Evolutionary conservation across 2,113 vertebrate species (phyloP).

Genomic region (Arothron firmamentum): DNA sequence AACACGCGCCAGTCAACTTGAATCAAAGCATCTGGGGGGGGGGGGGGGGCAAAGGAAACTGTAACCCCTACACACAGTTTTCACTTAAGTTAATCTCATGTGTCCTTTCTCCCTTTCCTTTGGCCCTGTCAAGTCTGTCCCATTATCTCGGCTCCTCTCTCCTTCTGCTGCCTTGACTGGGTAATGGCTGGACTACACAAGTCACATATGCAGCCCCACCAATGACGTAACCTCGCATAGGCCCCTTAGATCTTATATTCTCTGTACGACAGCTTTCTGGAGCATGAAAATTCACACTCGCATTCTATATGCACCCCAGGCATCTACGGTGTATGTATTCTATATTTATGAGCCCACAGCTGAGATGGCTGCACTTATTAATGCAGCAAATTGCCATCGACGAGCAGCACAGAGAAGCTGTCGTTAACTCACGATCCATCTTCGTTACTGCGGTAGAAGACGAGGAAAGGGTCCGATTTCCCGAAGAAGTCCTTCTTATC

Average conservation of each 20-base stretch:
- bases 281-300: conserved; percentile 33
- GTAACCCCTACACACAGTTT: conserved; percentile 26
- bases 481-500: conserved; percentile 94
- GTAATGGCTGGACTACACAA: conserved; percentile 9
- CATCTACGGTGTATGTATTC: conserved; percentile 11
- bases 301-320: conserved; percentile 12
- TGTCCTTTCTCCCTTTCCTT: conserved; percentile 11
- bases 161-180: conserved; percentile 9
- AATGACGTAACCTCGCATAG: conserved; percentile 44
- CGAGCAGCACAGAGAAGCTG: background rate
- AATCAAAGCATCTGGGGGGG: conserved; percentile 58
- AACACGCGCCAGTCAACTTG: conserved; percentile 45
- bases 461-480: conserved; percentile 89
- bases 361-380: conserved; percentile 1
- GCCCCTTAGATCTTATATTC: conserved; percentile 25
- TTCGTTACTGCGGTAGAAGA: conserved; percentile 88
- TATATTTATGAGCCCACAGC: background rate
- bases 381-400: conserved; percentile 5
- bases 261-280: conserved; percentile 35
- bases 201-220: conserved; percentile 8
- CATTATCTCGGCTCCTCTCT: conserved; percentile 35
- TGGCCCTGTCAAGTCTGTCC: conserved; percentile 27
- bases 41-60: conserved; percentile 42
- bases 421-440: conserved; percentile 83
- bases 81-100: conserved; percentile 40